Evolutionary conservation across 2,113 vertebrate genomes (phyloP), one percentile per base, ranked within the genome.

Genomic region (Ciconia boyciana): DNA sequence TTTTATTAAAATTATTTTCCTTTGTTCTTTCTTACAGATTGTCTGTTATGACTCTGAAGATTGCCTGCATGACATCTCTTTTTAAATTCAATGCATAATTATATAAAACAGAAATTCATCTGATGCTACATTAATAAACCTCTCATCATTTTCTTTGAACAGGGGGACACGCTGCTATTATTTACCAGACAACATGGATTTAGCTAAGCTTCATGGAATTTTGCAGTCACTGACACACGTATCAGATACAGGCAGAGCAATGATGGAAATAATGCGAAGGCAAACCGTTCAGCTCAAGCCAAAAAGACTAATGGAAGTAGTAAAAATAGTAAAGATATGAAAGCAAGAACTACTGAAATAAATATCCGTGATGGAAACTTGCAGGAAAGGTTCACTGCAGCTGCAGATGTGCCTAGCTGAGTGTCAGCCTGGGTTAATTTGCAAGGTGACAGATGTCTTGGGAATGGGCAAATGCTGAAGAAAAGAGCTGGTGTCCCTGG

Each of bases 1-100:
- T 98, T 98, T 98, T 97, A 98, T 98, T 98, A 93, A 98, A 91
- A 97, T 93, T 91, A 94, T 98, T 97, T 97, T 61, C 91, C 91
- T 97, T 97, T 98, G 91, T 97, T 97, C 91, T 96, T 97, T 97
- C 96, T 66, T 93, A 79, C 60, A 93, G 87, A 91, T 93, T 94
- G 87, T 84, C 75, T 92, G 61, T 95, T 94, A 87, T 88, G 82
- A 97, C 91, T 97, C 94, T 79, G 94, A 94, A 96, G 52, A 92
- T 72, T 80, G 78, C 84, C 92, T 93, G 66, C 16, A 29, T 88
- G 87, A 96, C 81, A 79, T 95, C 72, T 94, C 77, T 97, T 75
- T 94, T 91, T 66, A 94, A 82, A 97, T 81, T 61, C 87, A 64
- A 29, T 94, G 76, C 69, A 36, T 98, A 97, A 97, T 98, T 98